These are phyloP conservation scores for Aplysina aerophoba DNA, from an alignment of 37 sponge, comb jelly and placozoan genomes.

Conservation along the genomic window DNA sequence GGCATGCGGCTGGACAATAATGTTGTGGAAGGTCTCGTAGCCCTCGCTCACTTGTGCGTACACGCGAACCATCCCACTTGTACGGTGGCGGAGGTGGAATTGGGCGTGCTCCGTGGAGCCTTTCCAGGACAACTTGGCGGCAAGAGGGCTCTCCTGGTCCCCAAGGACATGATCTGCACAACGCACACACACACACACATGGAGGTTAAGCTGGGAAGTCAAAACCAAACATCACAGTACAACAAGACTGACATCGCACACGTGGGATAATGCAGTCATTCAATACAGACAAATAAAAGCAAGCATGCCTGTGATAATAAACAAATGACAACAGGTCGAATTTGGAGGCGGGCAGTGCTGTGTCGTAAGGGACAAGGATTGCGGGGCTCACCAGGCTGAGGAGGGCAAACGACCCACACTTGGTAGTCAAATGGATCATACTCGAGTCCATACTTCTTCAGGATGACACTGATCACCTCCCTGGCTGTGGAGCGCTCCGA, in stretches of 20 bases:
- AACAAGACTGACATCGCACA: background rate
- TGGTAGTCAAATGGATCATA: conserved; percentile 53
- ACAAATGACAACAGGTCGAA: too few relatives aligned
- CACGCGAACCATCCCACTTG: conserved; percentile 58
- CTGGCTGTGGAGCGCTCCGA: conserved; percentile 47
- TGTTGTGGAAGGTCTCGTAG: conserved; percentile 52
- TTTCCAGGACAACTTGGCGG: conserved; percentile 2
- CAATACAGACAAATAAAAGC: too few relatives aligned
- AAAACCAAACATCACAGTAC: background rate
- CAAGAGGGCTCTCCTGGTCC: conserved; percentile 36
- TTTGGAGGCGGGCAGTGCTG: too few relatives aligned
- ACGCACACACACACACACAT: background rate
- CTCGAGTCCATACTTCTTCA: conserved; percentile 51
- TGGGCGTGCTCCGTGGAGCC: background rate
- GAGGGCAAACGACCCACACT: conserved; percentile 36
- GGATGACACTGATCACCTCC: conserved; percentile 41
- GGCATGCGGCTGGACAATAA: conserved; percentile 53
- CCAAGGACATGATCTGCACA: conserved; percentile 29
- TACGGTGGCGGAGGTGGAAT: conserved; percentile 41
- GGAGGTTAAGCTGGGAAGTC: background rate
- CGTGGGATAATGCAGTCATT: too few relatives aligned
- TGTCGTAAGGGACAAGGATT: too few relatives aligned
- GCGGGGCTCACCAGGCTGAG: background rate
- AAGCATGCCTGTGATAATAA: too few relatives aligned
- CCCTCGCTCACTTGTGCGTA: conserved; percentile 33